Base-by-base conservation (phyloP, 2,113 vertebrate species). In the Rallus limicola region DNA sequence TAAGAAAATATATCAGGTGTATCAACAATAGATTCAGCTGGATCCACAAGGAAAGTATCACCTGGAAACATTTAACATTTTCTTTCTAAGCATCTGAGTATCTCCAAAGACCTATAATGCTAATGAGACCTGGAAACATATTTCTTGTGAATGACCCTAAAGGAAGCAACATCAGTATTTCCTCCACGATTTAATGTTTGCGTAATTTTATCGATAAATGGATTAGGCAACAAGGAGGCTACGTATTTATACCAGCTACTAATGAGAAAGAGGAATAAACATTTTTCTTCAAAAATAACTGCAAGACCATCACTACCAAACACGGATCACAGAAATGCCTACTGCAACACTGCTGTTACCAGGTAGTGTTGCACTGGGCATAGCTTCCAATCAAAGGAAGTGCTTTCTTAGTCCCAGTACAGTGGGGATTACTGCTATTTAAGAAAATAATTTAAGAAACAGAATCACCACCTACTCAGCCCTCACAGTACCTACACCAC, bases 391-490 rank as follows among this genome's bases (percentile, higher is more conserved):
- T 19, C 82, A 65, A 62, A 68, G 58, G 58, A 75, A 29, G 69
- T 26, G 25, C 29, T 55, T 24, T 33, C 64, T 82, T 26, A 11
- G 23, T 70, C 83, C 77, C 74, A 76, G 5, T 26, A 53, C n/a
- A 76, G 40, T 71, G 21, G 34, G 92, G 50, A 62, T 84, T 71
- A 70, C 36, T 69, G 62, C 90, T 91, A 25, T 60, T 68, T 79
- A 62, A 75, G 80, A 58, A 92, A 81, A 88, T 46, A 68, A 79
- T 78, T 90, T 88, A 75, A 84, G 69, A 84, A 97, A 89, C 36
- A 77, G 86, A 89, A 94, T 74, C 74, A 93, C 28, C 48, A 95
- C 91, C 95, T 82, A 68, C 88, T 40, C 84, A 87, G 50, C 40
- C 83, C 86, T 89, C 42, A 29, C 55, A 64, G 81, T 44, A 81